A percentile compares a stretch with the other conserved stretches of the same genome.
phyloP scores from a whole-genome alignment of 2,888 invertebrate genomes.

The Eupithecia exiguata region DNA sequence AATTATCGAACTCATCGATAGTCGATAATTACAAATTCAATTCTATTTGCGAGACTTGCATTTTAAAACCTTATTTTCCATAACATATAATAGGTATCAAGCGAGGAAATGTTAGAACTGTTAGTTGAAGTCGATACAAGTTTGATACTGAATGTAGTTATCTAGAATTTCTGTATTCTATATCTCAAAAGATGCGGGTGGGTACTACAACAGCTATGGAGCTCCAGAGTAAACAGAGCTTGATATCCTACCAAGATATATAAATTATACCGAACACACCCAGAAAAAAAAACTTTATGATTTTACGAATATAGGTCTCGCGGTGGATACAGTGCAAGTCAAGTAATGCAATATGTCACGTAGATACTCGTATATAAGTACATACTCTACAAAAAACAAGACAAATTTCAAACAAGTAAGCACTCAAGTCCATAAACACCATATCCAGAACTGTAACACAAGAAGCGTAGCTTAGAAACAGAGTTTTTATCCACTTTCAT shows the following conservation, averaged over 20 bases:
- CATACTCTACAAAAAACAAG: neutral
- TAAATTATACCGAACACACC: too few relatives aligned
- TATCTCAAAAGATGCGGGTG: too few relatives aligned
- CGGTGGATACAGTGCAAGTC: neutral
- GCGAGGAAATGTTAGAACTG: too few relatives aligned
- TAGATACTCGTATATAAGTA: neutral
- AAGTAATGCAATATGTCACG: neutral
- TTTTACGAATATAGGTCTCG: neutral
- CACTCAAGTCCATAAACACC: neutral
- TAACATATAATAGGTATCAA: too few relatives aligned
- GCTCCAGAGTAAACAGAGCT: neutral
- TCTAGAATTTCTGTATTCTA: too few relatives aligned
- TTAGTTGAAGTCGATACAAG: too few relatives aligned
- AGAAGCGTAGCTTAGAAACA: slow-evolving; percentile 46
- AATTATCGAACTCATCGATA: too few relatives aligned
- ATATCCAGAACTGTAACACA: slow-evolving; percentile 40
- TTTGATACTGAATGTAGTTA: too few relatives aligned
- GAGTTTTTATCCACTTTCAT: slow-evolving; percentile 67
- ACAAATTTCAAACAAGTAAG: neutral
- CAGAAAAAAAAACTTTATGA: neutral
- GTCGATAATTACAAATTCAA: too few relatives aligned
- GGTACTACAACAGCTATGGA: neutral
- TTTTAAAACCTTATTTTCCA: too few relatives aligned
- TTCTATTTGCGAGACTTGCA: too few relatives aligned
- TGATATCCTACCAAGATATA: neutral